Evolutionary conservation across 2,797 vertebrate species (phyloP).

Genomic region (Pseudomugil gertrudae): DNA sequence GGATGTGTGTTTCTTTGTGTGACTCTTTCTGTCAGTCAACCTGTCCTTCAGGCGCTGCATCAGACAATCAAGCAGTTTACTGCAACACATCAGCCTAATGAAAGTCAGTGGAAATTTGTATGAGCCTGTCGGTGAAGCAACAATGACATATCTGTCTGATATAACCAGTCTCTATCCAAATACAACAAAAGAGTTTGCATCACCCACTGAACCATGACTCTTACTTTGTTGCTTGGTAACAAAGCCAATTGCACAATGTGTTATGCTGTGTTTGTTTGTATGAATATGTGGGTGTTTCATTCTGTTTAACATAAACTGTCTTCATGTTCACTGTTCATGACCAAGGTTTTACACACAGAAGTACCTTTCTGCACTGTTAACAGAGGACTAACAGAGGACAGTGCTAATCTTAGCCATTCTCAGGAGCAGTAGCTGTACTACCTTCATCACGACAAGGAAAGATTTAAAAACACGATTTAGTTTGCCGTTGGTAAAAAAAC

Average conservation of each 20-base stretch:
- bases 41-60: slow-evolving; percentile 25
- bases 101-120: slow-evolving; percentile 56
- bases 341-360: slow-evolving; percentile 28
- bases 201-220: slow-evolving; percentile 42
- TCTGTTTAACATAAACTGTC: slow-evolving; percentile 16
- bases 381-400: slow-evolving; percentile 13
- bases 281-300: slow-evolving; percentile 16
- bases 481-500: too few relatives aligned
- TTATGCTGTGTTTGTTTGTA: slow-evolving; percentile 21
- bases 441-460: slow-evolving; percentile 52
- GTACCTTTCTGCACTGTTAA: too few relatives aligned
- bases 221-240: slow-evolving; percentile 65
- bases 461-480: too few relatives aligned
- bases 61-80: slow-evolving; percentile 53
- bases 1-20: slow-evolving; percentile 20
- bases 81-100: slow-evolving; percentile 46
- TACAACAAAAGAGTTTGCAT: slow-evolving; percentile 44
- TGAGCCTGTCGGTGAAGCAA: slow-evolving; percentile 46
- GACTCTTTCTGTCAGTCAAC: slow-evolving; percentile 20
- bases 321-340: slow-evolving; percentile 19
- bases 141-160: slow-evolving; percentile 60
- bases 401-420: slow-evolving; percentile 35
- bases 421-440: slow-evolving; percentile 47
- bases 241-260: slow-evolving; percentile 29
- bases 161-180: slow-evolving; percentile 59